Evolutionary conservation across 2,113 vertebrate genomes (phyloP).

Genomic region (Pluvianellus socialis): DNA sequence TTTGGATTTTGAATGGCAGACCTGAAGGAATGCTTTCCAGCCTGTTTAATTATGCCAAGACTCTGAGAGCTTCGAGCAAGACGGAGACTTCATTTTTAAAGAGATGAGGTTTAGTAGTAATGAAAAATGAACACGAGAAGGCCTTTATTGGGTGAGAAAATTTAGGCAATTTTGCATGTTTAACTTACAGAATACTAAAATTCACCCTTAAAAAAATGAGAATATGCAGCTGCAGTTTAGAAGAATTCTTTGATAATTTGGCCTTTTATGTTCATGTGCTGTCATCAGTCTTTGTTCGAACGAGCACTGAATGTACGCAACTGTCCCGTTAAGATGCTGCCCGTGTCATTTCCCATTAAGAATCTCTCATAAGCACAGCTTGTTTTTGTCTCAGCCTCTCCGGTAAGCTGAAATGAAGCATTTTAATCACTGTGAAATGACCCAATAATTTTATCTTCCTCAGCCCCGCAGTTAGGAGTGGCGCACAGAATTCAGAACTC

Average conservation of each 20-base stretch:
- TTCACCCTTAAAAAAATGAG: neutral
- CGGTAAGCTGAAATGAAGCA: neutral
- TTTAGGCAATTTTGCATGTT: neutral
- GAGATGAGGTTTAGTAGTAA: neutral
- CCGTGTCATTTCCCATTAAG: neutral
- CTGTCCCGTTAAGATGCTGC: neutral
- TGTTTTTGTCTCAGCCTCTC: neutral
- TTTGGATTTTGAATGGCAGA: neutral
- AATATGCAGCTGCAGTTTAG: neutral
- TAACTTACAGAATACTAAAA: neutral
- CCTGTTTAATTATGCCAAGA: neutral
- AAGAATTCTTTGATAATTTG: neutral
- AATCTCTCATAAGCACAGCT: neutral
- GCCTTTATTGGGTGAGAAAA: neutral
- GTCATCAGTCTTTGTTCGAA: rapidly evolving
- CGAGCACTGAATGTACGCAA: neutral
- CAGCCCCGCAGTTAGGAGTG: neutral
- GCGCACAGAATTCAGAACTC: neutral
- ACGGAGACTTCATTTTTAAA: neutral
- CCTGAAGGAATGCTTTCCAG: neutral
- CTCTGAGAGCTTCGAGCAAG: neutral
- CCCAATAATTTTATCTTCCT: neutral
- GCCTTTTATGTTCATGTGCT: neutral
- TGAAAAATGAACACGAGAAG: neutral
- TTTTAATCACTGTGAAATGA: neutral